A percentile compares a stretch with the other conserved stretches of the same genome.
Evolutionary conservation across 1,140 invertebrate genomes (phyloP).

Genomic region (Reticulitermes speratus): DNA sequence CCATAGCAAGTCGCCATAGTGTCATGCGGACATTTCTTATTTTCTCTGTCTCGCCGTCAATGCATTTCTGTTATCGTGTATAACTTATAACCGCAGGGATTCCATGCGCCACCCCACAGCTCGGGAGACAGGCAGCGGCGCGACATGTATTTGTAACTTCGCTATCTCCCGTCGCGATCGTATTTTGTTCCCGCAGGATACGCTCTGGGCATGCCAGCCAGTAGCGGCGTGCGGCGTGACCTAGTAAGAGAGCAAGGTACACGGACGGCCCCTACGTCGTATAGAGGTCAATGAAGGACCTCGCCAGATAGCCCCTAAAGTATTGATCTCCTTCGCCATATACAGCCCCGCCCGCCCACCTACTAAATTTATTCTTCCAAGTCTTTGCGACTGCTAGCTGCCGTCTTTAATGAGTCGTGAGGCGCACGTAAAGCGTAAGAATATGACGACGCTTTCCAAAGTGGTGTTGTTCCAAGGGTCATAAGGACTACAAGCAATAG

Average conservation of each 20-base stretch:
- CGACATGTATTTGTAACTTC: no score
- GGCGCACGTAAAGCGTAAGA: background rate
- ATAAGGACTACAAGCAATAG: no score
- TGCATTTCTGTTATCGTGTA: no score
- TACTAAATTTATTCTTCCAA: slow-evolving; percentile 18
- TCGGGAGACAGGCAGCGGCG: no score
- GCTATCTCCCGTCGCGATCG: background rate
- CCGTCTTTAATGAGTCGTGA: background rate
- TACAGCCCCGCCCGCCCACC: slow-evolving; percentile 6
- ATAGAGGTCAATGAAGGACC: slow-evolving; percentile 28
- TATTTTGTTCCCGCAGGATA: background rate
- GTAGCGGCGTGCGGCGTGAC: background rate
- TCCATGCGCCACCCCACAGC: no score
- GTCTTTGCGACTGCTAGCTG: background rate
- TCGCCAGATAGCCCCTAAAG: slow-evolving; percentile 20
- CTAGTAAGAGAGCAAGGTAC: slow-evolving; percentile 17
- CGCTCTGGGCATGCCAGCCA: background rate
- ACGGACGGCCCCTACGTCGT: background rate
- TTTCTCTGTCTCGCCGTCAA: no score
- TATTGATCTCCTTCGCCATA: slow-evolving; percentile 18
- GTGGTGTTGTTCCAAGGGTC: no score
- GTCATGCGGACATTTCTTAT: no score
- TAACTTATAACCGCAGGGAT: no score
- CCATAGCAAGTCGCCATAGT: no score
- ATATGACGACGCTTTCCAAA: no score